Evolutionary conservation across 2,113 vertebrate species (phyloP).

Genomic region (Himantopus leucocephalus): DNA sequence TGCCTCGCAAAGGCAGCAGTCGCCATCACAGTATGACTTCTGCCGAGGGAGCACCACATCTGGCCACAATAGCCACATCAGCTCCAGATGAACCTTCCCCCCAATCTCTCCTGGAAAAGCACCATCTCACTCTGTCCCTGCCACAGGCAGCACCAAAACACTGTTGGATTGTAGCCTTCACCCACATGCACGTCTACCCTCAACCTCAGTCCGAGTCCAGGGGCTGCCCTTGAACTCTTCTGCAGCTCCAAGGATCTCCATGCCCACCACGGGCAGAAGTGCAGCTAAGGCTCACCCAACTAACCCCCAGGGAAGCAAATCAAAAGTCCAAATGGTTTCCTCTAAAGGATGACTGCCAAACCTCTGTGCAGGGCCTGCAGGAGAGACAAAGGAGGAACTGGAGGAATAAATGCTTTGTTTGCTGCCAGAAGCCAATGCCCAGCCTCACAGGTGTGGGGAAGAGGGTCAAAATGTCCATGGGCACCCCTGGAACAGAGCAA

Average conservation of each 20-base stretch:
- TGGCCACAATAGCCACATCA: not conserved
- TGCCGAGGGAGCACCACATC: not conserved
- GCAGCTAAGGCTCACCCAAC: not conserved
- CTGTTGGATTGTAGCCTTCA: not conserved
- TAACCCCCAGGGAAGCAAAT: not conserved
- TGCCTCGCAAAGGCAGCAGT: not conserved
- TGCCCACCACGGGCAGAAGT: rapidly evolving
- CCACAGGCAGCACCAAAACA: not conserved
- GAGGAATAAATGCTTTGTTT: not conserved
- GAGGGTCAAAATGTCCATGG: not conserved
- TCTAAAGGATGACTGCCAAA: not conserved
- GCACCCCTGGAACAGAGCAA: not conserved
- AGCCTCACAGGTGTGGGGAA: not conserved
- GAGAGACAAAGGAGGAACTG: not conserved
- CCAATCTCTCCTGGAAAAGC: not conserved
- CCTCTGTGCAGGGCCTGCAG: not conserved
- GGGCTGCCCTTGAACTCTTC: not conserved
- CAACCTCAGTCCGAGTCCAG: rapidly evolving
- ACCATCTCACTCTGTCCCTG: not conserved
- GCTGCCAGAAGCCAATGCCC: not conserved
- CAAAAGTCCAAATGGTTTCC: not conserved
- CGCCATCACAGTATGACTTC: not conserved
- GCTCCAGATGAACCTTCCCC: not conserved
- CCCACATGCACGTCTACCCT: not conserved
- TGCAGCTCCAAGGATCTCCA: not conserved